Percentiles rank a stretch among this genome's conserved stretches.
Evolutionary conservation across 2,888 invertebrate species (phyloP).

Genomic region (Eristalis intricaria): DNA sequence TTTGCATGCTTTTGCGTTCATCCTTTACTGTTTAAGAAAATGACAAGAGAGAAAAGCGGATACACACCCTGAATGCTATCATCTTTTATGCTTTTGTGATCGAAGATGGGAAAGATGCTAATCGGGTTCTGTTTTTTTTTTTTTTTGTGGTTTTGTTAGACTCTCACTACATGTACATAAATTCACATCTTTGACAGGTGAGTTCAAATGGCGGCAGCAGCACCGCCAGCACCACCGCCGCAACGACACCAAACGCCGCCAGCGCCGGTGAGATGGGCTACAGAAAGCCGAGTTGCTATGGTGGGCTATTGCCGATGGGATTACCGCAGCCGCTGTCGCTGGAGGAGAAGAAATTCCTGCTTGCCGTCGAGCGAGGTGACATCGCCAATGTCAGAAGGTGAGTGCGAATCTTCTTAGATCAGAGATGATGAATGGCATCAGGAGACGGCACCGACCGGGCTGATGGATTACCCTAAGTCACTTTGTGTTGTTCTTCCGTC

Average conservation of each 20-base stretch:
- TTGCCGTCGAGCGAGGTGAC: conserved; percentile 96
- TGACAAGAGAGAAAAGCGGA: not conserved
- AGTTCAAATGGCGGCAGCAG: conserved; percentile 23
- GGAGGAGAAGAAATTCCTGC: conserved; percentile 95
- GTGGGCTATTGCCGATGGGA: conserved; percentile 83
- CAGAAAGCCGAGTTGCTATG: conserved; percentile 73
- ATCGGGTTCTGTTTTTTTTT: conserved; percentile 4
- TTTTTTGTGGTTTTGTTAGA: not conserved
- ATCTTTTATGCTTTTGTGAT: conserved; percentile 61
- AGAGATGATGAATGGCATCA: not conserved
- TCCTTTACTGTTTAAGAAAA: conserved; percentile 4
- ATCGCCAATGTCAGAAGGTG: conserved; percentile 92
- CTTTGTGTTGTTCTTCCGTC: conserved; percentile 29
- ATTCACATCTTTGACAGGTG: conserved; percentile 45
- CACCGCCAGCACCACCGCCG: conserved; percentile 2
- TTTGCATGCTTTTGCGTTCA: conserved; percentile 12
- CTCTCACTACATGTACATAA: not conserved
- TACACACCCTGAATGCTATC: conserved; percentile 24
- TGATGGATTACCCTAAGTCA: conserved; percentile 3
- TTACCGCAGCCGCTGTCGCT: conserved; percentile 88
- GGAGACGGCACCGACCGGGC: too few species aligned
- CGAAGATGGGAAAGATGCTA: conserved; percentile 57
- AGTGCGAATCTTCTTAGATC: not conserved
- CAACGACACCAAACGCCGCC: not conserved
- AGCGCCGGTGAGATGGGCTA: conserved; percentile 48